These are phyloP conservation scores for Rhizomys pruinosus DNA, from an alignment of 2,113 vertebrate genomes.

Conservation along the genomic window DNA sequence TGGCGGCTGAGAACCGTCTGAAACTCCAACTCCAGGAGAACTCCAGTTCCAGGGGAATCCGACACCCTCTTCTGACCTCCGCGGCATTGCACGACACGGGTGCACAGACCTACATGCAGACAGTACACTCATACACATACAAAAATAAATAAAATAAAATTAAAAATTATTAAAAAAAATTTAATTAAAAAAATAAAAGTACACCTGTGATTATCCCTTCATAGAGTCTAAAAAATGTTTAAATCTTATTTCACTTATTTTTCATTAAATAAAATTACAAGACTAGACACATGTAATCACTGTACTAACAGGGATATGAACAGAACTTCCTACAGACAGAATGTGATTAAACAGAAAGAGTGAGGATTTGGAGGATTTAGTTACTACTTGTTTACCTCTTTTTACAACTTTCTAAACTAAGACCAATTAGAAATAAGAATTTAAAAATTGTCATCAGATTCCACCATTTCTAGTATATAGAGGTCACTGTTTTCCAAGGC, in stretches of 20 bases:
- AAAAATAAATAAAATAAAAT: too few species aligned
- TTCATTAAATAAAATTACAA: not conserved
- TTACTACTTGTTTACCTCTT: not conserved
- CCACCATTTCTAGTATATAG: constrained; percentile 5
- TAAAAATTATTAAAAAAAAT: too few species aligned
- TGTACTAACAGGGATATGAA: not conserved
- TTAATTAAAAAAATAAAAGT: too few species aligned
- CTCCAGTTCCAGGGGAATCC: too few species aligned
- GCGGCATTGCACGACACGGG: too few species aligned
- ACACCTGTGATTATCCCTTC: not conserved
- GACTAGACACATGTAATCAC: not conserved
- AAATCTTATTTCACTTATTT: constrained; percentile 4
- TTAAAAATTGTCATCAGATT: not conserved
- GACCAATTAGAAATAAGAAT: not conserved
- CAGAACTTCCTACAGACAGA: not conserved
- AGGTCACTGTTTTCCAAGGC: not conserved
- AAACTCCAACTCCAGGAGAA: too few species aligned
- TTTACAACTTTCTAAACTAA: not conserved
- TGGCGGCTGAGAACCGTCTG: too few species aligned
- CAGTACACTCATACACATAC: too few species aligned
- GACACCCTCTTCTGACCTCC: too few species aligned
- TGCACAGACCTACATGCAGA: too few species aligned
- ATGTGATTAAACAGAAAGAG: constrained; percentile 13
- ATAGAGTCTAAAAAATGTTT: not conserved
- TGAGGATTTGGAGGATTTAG: not conserved